Conservation (phyloP, 2,797 vertebrate species). For the Mionectes olivaceus region DNA sequence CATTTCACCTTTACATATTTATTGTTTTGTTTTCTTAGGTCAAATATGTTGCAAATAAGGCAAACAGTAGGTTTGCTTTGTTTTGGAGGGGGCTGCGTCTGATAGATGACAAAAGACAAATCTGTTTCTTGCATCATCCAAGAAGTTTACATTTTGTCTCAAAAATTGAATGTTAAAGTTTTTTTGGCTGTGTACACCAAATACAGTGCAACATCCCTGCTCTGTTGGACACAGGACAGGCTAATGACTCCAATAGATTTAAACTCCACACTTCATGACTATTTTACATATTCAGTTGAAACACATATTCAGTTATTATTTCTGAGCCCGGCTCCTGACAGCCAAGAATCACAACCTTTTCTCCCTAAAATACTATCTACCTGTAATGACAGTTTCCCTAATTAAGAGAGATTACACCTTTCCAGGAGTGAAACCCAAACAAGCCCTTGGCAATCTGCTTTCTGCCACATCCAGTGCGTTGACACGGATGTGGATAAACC, state of each 20-base stretch:
- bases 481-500: neutral
- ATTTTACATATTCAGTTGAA: neutral
- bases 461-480: rapidly evolving
- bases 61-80: neutral
- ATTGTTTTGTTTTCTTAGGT: neutral
- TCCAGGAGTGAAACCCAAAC: neutral
- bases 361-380: neutral
- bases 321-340: neutral
- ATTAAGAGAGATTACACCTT: neutral
- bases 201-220: neutral
- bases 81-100: neutral
- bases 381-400: neutral
- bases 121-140: neutral
- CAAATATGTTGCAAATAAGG: neutral
- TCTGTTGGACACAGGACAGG: neutral
- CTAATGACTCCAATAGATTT: neutral
- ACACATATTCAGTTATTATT: neutral
- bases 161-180: neutral
- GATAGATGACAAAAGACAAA: neutral
- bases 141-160: neutral
- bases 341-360: neutral
- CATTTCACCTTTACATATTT: neutral
- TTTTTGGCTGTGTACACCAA: rapidly evolving
- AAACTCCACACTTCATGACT: neutral
- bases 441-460: neutral